Base-by-base conservation (phyloP, 2,888 invertebrate genomes). In the Serripes groenlandicus region DNA sequence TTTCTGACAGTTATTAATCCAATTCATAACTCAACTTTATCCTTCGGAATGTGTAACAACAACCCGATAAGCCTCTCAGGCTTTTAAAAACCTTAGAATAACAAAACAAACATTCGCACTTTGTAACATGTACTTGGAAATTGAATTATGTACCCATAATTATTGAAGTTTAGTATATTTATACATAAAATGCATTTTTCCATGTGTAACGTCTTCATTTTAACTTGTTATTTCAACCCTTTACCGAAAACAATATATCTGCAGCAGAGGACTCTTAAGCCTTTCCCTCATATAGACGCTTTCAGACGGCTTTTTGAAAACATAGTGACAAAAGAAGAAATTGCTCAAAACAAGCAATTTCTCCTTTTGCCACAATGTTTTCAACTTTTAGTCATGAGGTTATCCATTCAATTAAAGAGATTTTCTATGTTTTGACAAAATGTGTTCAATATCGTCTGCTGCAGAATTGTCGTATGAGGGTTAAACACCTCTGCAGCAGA, bases 11-110 rank as follows among this genome's bases (percentile, higher is more conserved):
- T 9, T 34, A 30, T 18, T 62, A 62, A 62, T 62, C 34, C 62
- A 62, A 32, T n/a, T 62, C 0, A 62, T 32, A 62, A 62, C 2
- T 32, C 30, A 34, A 34, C 11, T 21, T 66, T 23, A 66, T 66
- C 37, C 66, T 26, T 5, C 5, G 28, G 42, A n/a, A 66, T 26
- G 66, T 42, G 18, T 26, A 42, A 42, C 26, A 35, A 66, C 26
- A 42, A 1, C 28, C 66, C 28, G 66, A 66, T 66, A 66, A 66
- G 66, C 42, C 42, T 42, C 23, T 28, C 66, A 42, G 66, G 66
- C 66, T 66, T 37, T 26, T 26, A 66, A 66, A 66, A 66, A 66
- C 37, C 32, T 3, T 3, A 2, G 32, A 35, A 62, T 32, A 62
- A 62, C 34, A 62, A 62, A 62, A 34, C n/a, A 62, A 62, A 28